These are phyloP conservation scores for Gymnodraco acuticeps DNA, from an alignment of 2,797 vertebrate genomes.

Conservation along the genomic window DNA sequence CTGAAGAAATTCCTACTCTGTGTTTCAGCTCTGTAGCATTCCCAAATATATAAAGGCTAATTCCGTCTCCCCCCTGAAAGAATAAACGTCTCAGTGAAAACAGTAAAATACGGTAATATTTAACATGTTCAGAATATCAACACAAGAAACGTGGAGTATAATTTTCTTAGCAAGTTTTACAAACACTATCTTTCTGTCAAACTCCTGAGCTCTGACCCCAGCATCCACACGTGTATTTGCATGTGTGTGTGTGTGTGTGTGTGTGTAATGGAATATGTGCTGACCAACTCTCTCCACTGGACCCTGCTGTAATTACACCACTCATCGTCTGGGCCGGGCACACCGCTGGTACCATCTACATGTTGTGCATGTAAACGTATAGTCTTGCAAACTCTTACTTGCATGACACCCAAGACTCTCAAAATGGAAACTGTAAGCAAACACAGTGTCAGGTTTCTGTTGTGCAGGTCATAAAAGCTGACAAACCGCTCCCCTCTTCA, in stretches of 20 bases:
- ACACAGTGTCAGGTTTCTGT: conserved; percentile 79
- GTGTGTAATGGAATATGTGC: conserved; percentile 84
- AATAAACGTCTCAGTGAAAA: no score
- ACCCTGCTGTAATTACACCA: conserved; percentile 91
- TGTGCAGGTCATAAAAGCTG: conserved; percentile 25
- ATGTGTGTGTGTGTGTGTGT: conserved; percentile 20
- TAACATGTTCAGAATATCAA: no score
- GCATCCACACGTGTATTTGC: conserved; percentile 16
- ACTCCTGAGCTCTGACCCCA: background rate
- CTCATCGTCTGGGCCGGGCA: conserved; percentile 85
- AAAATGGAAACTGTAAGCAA: conserved; percentile 86
- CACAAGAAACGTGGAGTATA: no score
- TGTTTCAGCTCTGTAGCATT: no score
- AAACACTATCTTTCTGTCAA: conserved; percentile 8
- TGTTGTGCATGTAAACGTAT: conserved; percentile 90
- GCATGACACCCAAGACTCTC: conserved; percentile 83
- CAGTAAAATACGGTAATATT: no score
- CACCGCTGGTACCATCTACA: conserved; percentile 85
- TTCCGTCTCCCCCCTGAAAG: no score
- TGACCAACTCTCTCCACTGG: conserved; percentile 89
- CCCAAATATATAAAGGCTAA: no score
- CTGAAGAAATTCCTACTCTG: no score
- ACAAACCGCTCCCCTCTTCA: conserved; percentile 18
- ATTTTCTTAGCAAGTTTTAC: background rate
- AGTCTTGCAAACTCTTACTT: conserved; percentile 86